Conservation (phyloP, 2,797 vertebrate species). For the Clarias platycephalus region DNA sequence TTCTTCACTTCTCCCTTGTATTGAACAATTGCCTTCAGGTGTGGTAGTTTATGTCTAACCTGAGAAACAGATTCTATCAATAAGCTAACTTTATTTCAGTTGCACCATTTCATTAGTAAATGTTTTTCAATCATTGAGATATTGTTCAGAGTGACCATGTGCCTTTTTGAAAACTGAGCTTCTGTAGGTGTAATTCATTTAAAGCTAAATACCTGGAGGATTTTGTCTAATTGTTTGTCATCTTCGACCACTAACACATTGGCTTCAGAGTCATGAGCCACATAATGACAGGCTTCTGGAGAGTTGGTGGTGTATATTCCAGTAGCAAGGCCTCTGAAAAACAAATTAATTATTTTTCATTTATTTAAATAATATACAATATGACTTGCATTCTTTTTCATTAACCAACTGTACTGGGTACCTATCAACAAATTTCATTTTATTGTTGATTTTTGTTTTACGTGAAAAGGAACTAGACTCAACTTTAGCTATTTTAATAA, state of each 20-base stretch:
- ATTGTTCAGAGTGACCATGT: background rate
- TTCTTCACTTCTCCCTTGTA: constrained; percentile 76
- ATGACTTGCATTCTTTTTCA: background rate
- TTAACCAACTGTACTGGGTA: background rate
- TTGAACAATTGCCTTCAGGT: constrained; percentile 81
- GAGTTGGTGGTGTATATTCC: constrained; percentile 82
- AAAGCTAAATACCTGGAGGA: constrained; percentile 71
- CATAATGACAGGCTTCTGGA: constrained; percentile 75
- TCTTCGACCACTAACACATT: constrained; percentile 79
- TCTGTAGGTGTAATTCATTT: background rate
- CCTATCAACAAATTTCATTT: background rate
- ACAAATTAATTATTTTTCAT: background rate
- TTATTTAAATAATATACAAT: background rate
- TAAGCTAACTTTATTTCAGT: background rate
- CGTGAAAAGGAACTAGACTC: background rate
- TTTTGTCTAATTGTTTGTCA: constrained; percentile 77
- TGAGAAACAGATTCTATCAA: constrained; percentile 46
- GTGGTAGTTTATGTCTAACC: constrained; percentile 76
- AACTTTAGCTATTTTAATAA: background rate
- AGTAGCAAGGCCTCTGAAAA: constrained; percentile 71
- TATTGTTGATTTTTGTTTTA: background rate
- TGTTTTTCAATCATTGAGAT: background rate
- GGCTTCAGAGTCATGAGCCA: constrained; percentile 72
- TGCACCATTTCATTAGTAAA: background rate
- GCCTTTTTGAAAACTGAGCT: background rate